phyloP scores from a whole-genome alignment of 2,888 invertebrate genomes.

The Graphium colonna region DNA sequence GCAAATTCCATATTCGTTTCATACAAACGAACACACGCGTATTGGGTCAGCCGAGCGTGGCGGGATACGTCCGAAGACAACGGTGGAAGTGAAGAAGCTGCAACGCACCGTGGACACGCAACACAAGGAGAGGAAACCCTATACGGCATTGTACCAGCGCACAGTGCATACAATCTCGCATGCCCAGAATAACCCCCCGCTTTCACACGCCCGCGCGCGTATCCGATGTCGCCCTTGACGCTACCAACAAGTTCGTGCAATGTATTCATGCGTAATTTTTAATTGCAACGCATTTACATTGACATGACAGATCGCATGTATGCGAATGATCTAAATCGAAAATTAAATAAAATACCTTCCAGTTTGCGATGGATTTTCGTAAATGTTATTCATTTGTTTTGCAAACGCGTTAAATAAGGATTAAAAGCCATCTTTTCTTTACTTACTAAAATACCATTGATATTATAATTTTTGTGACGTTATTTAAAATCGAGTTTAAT shows the following conservation, averaged over 20 bases:
- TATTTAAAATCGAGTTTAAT: no score
- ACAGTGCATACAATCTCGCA: constrained; percentile 64
- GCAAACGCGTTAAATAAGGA: no score
- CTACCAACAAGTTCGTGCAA: constrained; percentile 57
- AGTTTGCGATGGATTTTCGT: no score
- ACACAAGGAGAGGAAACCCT: constrained; percentile 75
- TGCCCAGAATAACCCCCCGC: constrained; percentile 43
- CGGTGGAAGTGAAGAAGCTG: constrained; percentile 43
- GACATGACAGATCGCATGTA: neutral
- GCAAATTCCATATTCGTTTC: no score
- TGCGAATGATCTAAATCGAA: no score
- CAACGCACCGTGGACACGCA: constrained; percentile 41
- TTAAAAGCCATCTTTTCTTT: no score
- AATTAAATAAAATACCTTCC: no score
- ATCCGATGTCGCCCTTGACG: constrained; percentile 77
- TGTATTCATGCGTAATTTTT: constrained; percentile 36
- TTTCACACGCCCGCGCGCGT: constrained; percentile 77
- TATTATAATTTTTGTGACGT: no score
- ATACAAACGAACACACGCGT: no score
- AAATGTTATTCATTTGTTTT: no score
- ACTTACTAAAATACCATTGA: no score
- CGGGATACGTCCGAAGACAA: constrained; percentile 39
- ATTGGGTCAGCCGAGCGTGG: constrained; percentile 55
- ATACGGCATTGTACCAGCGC: constrained; percentile 74
- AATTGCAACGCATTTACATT: constrained; percentile 3